phyloP scores from a whole-genome alignment of 2,888 invertebrate genomes.

The Acanthosepion lycidas region DNA sequence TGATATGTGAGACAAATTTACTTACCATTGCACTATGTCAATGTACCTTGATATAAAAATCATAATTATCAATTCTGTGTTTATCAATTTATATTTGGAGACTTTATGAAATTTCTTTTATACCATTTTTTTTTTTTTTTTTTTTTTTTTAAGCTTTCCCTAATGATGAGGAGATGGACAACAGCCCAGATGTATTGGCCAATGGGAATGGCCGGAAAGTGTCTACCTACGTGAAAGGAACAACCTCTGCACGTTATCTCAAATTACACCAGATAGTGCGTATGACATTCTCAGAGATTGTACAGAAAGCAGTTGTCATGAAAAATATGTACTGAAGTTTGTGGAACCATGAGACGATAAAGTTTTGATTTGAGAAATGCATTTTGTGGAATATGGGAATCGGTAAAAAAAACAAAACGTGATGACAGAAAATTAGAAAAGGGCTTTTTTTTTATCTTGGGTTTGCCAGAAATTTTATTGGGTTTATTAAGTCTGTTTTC shows the following conservation, averaged over 20 bases:
- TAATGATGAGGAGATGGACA: slow-evolving; percentile 21
- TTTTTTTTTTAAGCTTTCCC: not conserved
- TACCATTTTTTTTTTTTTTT: not conserved
- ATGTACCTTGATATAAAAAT: too few species aligned
- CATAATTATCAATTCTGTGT: too few species aligned
- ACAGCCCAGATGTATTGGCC: not conserved
- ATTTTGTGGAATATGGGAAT: too few species aligned
- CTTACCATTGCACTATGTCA: too few species aligned
- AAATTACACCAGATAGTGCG: slow-evolving; percentile 58
- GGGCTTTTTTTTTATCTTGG: too few species aligned
- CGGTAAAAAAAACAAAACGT: too few species aligned
- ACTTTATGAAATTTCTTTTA: not conserved
- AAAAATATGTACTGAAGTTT: slow-evolving; percentile 58
- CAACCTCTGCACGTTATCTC: slow-evolving; percentile 53
- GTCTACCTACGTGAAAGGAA: slow-evolving; percentile 15
- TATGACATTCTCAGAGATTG: slow-evolving; percentile 58
- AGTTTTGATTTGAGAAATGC: not conserved
- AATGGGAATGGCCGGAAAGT: not conserved
- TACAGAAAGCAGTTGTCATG: slow-evolving; percentile 59
- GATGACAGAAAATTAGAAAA: too few species aligned
- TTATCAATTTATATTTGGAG: too few species aligned
- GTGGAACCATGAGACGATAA: not conserved
- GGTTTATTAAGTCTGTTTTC: too few species aligned
- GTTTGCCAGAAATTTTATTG: too few species aligned
- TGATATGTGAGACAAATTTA: too few species aligned